Conservation (phyloP, 1,140 invertebrate genomes). For the Zaprionus inermis region DNA sequence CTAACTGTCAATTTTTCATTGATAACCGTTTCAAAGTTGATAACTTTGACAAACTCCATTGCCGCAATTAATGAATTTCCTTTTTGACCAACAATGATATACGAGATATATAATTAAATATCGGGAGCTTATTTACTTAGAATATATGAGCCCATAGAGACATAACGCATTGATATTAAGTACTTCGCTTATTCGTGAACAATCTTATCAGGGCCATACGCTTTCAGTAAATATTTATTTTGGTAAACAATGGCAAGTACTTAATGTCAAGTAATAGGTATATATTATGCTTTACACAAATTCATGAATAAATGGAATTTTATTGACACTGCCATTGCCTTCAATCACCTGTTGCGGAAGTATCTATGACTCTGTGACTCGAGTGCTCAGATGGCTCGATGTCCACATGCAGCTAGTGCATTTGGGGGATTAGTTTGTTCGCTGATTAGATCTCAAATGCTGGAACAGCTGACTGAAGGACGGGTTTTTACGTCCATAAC, state of each 20-base stretch:
- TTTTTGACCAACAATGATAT: constrained; percentile 55
- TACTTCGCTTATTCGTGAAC: constrained; percentile 24
- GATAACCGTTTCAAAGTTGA: constrained; percentile 22
- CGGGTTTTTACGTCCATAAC: constrained; percentile 52
- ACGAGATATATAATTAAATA: constrained; percentile 57
- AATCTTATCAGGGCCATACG: constrained; percentile 41
- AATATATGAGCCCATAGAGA: constrained; percentile 51
- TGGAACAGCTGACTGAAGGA: constrained; percentile 41
- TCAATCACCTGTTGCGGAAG: constrained; percentile 29
- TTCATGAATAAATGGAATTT: constrained; percentile 9
- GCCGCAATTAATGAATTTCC: constrained; percentile 68
- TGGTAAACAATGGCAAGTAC: constrained; percentile 33
- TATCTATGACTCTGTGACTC: constrained; percentile 17
- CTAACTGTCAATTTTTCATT: constrained; percentile 15
- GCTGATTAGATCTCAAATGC: constrained; percentile 35
- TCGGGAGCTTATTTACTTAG: constrained; percentile 61
- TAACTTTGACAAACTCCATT: constrained; percentile 62
- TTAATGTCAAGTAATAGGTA: constrained; percentile 12
- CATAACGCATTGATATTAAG: constrained; percentile 50
- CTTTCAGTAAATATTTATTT: constrained; percentile 57
- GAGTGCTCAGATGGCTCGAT: constrained; percentile 2
- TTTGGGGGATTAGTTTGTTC: constrained; percentile 20
- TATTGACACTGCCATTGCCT: constrained; percentile 15
- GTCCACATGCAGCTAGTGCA: constrained; percentile 6
- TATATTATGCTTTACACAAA: constrained; percentile 6